These are phyloP conservation scores for Rattus norvegicus DNA, from an alignment of 2,113 vertebrate genomes.

Conservation along the genomic window GRCr8 NC_086020.1:230868001-230868500, in stretches of 20 bases:
- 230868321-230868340: neutral
- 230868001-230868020: neutral
- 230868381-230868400: neutral
- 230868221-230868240: conserved; percentile 19
- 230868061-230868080: conserved; percentile 23
- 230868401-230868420: conserved; percentile 9
- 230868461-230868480: neutral
- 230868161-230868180: neutral
- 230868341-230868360: conserved; percentile 5
- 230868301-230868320: neutral
- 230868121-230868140: neutral
- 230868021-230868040: neutral
- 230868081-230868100: neutral
- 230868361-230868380: neutral
- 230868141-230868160: conserved; percentile 30
- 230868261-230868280: neutral
- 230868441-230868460: neutral
- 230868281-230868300: neutral
- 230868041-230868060: neutral
- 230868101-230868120: neutral
- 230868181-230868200: neutral
- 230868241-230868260: neutral
- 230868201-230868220: neutral
- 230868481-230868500: neutral
- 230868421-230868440: conserved; percentile 36